A percentile compares a stretch with the other conserved stretches of the same genome.
Conservation (phyloP, 2,888 invertebrate species). For the Polydrusus cervinus region DNA sequence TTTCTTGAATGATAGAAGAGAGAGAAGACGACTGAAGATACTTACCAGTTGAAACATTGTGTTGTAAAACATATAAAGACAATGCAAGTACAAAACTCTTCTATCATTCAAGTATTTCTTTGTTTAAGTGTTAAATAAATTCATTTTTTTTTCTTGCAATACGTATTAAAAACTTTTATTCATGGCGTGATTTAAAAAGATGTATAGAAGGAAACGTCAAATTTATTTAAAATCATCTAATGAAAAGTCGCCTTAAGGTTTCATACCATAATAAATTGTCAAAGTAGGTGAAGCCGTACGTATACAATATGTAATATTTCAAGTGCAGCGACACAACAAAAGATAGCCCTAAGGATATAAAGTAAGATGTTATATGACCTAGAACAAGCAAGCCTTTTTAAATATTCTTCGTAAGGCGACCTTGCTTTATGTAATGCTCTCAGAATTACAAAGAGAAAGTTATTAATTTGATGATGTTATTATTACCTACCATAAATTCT, state of each 20-base stretch:
- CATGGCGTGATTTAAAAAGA: no score
- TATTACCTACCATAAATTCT: constrained; percentile 12
- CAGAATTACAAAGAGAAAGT: constrained; percentile 49
- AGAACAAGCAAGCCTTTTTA: constrained; percentile 41
- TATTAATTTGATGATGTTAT: constrained; percentile 33
- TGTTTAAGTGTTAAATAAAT: no score
- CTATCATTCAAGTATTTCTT: no score
- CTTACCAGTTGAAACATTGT: no score
- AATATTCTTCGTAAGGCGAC: constrained; percentile 46
- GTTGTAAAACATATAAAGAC: no score
- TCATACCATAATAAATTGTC: background rate
- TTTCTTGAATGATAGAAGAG: no score
- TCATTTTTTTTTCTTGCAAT: no score
- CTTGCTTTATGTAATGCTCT: constrained; percentile 52
- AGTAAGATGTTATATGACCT: constrained; percentile 39
- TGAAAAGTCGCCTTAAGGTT: background rate
- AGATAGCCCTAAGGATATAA: constrained; percentile 37
- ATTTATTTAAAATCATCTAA: no score
- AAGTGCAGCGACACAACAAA: background rate
- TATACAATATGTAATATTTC: constrained; percentile 1
- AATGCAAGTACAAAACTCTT: no score
- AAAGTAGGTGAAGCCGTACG: background rate
- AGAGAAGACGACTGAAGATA: no score
- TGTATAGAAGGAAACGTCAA: background rate
- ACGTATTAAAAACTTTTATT: no score